Evolutionary conservation across 2,797 vertebrate species (phyloP).

Genomic region (Caiman crocodilus): DNA sequence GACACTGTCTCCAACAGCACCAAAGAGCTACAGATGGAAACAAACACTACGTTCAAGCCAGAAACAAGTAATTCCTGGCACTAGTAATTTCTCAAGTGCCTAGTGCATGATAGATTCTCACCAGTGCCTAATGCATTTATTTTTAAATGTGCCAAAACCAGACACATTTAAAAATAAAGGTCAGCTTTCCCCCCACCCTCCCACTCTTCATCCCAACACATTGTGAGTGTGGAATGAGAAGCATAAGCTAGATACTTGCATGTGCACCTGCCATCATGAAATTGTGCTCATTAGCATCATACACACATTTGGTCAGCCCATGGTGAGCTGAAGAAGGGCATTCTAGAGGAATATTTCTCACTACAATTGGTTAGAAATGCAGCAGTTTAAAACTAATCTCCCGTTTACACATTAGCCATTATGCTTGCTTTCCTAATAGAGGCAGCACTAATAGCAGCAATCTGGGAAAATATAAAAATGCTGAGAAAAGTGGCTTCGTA

Average conservation of each 20-base stretch:
- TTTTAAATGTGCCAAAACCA: slow-evolving; percentile 30
- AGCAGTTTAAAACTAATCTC: not conserved
- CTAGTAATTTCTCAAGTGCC: too few species aligned
- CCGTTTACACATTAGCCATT: not conserved
- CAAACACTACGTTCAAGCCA: slow-evolving; percentile 6
- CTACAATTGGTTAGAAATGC: not conserved
- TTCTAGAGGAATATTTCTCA: slow-evolving; percentile 8
- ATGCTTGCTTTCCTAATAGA: not conserved
- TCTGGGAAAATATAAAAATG: not conserved
- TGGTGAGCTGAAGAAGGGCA: not conserved
- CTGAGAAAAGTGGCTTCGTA: not conserved
- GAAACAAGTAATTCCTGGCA: not conserved
- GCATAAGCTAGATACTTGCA: not conserved
- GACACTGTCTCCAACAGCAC: not conserved
- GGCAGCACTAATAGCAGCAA: not conserved
- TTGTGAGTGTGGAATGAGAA: slow-evolving; percentile 1
- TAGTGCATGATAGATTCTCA: not conserved
- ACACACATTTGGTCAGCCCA: slow-evolving; percentile 29
- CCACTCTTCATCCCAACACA: not conserved
- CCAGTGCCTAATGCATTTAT: slow-evolving; percentile 30
- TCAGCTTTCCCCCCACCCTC: slow-evolving; percentile 26
- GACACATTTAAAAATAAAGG: slow-evolving; percentile 23
- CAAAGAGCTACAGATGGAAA: not conserved
- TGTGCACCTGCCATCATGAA: not conserved
- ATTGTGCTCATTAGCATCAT: not conserved